A percentile compares a stretch with the other conserved stretches of the same genome.
Conservation (phyloP, 2,113 vertebrate species). For the Peromyscus maniculatus region DNA sequence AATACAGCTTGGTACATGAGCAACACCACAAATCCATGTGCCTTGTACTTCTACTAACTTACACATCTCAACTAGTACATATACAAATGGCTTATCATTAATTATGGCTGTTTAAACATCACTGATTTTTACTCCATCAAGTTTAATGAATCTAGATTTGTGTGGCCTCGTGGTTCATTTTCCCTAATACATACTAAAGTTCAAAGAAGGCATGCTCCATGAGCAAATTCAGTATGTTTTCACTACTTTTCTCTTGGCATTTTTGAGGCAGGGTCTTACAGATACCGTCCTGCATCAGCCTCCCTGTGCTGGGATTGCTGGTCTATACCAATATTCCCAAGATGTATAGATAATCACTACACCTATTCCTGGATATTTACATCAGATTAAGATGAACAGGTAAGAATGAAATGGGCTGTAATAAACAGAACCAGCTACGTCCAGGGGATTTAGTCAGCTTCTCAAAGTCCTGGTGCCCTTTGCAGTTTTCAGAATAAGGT, state of each 20-base stretch:
- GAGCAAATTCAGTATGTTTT: slow-evolving; percentile 1
- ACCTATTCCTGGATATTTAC: slow-evolving; percentile 5
- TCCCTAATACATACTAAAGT: neutral
- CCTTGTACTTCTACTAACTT: neutral
- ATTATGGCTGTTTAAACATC: neutral
- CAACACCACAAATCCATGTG: neutral
- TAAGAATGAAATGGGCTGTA: slow-evolving; percentile 24
- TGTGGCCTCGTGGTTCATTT: neutral
- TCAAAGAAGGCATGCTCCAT: neutral
- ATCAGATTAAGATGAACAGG: slow-evolving; percentile 36
- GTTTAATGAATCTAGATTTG: neutral
- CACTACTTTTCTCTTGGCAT: neutral
- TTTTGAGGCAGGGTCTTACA: neutral
- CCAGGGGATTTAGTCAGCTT: neutral
- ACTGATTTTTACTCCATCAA: neutral
- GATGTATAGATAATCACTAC: neutral
- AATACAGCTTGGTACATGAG: neutral
- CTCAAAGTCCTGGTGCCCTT: neutral
- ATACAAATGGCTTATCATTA: neutral
- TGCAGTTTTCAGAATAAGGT: neutral
- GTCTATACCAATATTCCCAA: neutral
- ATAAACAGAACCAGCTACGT: slow-evolving; percentile 1
- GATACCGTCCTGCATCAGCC: neutral
- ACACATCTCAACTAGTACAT: neutral
- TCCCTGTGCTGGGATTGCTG: neutral